Evolutionary conservation across 2,113 vertebrate genomes (phyloP), one percentile per base, ranked within the genome.

Genomic region (Scomber colias): DNA sequence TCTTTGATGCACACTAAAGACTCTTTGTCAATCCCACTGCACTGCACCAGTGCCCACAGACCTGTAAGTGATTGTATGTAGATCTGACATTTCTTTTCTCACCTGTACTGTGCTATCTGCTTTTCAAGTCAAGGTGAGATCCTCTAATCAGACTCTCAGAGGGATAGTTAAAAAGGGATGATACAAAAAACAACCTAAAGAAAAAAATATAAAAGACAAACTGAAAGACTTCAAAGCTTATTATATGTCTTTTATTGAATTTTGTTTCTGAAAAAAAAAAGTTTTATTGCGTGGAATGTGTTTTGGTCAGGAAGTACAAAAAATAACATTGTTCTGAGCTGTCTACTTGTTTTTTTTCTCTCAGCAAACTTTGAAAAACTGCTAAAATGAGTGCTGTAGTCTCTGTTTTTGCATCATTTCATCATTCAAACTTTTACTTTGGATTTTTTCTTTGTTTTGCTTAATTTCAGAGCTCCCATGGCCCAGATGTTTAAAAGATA

Each of bases 31-130:
- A 85, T 70, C 94, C 94, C 94, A 95, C 95, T 94, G 97, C 96
- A 97, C 97, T 97, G 97, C 96, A 97, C 92, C 97, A 97, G 96
- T 97, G 96, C 96, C 96, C 96, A 90, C 93, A 94, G 95, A 97
- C 93, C 95, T 96, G 95, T 95, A 95, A 95, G 96, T 95, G 96
- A 97, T 97, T 97, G 96, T 97, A 97, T 95, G 97, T 96, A 95
- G 94, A 95, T 93, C 83, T 91, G 86, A 91, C 85, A 86, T 84
- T 90, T 91, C 64, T 69, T 89, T 95, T 96, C 95, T 96, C 96
- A 96, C 95, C 95, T 95, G 95, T 97, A 96, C 93, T 97, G 95
- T 96, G 94, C 95, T 95, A 92, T 95, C 95, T 92, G 96, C 95
- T 94, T 96, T 93, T 87, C 76, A 82, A 89, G 66, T 87, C 93